phyloP scores from a whole-genome alignment of 2,113 vertebrate genomes.

The Nibea albiflora region DNA sequence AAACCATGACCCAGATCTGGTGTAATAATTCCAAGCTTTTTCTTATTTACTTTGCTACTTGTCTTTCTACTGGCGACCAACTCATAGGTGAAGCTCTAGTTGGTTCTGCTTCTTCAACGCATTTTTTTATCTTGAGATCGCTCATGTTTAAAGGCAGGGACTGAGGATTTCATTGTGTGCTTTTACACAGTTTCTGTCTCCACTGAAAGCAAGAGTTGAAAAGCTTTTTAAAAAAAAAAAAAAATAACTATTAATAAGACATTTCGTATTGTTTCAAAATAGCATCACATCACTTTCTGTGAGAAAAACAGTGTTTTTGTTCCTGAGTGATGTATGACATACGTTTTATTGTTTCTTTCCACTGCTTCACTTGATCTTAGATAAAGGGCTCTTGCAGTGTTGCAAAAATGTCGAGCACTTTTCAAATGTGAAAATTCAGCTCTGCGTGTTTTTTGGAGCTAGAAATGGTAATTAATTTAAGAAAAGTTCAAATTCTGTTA shows the following conservation, averaged over 20 bases:
- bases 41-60: not conserved
- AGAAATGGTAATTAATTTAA: conserved; percentile 49
- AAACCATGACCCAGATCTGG: not conserved
- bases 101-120: not conserved
- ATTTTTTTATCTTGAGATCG: conserved; percentile 17
- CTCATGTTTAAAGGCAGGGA: not conserved
- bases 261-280: conserved; percentile 5
- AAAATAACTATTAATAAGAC: not conserved
- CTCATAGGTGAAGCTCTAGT: not conserved
- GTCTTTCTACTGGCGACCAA: not conserved
- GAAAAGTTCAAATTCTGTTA: conserved; percentile 27
- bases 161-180: not conserved
- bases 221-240: not conserved
- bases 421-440: conserved; percentile 8
- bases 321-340: conserved; percentile 1
- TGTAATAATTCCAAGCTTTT: not conserved
- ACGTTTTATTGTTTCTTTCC: not conserved
- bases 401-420: not conserved
- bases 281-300: conserved; percentile 1
- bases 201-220: not conserved
- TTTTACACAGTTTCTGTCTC: not conserved
- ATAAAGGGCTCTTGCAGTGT: not conserved
- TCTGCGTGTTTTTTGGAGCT: not conserved
- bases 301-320: not conserved
- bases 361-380: conserved; percentile 18